Percentiles rank a stretch among this genome's conserved stretches.
Conservation (phyloP, 2,797 vertebrate species). For the Podargus strigoides region DNA sequence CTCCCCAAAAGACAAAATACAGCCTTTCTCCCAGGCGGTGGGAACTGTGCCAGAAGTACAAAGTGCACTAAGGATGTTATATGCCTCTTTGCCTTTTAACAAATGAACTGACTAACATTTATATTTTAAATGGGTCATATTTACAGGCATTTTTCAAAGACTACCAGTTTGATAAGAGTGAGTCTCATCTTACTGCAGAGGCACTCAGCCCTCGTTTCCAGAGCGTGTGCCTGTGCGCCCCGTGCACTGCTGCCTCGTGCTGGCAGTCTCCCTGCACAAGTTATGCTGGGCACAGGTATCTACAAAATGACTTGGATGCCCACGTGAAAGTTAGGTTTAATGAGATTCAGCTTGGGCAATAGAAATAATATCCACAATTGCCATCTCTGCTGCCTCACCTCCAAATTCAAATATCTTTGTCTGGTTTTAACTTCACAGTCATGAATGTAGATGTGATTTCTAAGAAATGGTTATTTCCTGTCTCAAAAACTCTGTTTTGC, state of each 20-base stretch:
- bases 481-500: not conserved
- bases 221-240: not conserved
- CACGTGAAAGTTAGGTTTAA: not conserved
- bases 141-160: not conserved
- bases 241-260: not conserved
- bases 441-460: not conserved
- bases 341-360: not conserved
- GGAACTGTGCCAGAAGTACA: not conserved
- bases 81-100: not conserved
- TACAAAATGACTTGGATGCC: not conserved
- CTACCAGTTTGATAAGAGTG: not conserved
- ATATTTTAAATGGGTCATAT: not conserved
- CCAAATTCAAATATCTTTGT: not conserved
- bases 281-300: not conserved
- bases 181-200: not conserved
- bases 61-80: not conserved
- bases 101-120: not conserved
- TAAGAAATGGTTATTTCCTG: not conserved
- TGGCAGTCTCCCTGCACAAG: not conserved
- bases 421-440: not conserved
- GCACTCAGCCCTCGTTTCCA: not conserved
- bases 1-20: not conserved
- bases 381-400: not conserved
- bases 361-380: not conserved
- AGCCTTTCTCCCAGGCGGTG: not conserved